These are phyloP conservation scores for Amphilophus citrinellus DNA, from an alignment of 2,113 vertebrate species.

Conservation along the genomic window DNA sequence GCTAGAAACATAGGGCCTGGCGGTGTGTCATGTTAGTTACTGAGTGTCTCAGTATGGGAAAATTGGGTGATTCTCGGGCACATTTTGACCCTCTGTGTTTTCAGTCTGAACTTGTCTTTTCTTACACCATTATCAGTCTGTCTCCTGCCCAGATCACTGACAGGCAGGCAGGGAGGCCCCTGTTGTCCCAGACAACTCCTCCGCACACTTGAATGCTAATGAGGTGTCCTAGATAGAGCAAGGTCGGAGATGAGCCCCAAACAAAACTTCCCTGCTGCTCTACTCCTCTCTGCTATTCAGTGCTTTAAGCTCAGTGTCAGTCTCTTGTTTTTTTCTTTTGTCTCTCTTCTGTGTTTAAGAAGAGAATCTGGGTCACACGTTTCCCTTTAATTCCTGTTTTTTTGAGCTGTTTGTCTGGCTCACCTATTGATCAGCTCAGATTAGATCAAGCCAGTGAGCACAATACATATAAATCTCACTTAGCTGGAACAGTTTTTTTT, in stretches of 20 bases:
- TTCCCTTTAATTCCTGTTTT: not conserved
- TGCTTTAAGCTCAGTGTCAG: not conserved
- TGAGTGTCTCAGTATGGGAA: not conserved
- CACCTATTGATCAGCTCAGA: constrained; percentile 21
- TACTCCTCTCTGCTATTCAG: constrained; percentile 16
- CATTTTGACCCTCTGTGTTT: constrained; percentile 6
- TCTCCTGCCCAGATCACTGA: constrained; percentile 44
- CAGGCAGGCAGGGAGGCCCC: constrained; percentile 55
- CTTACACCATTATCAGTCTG: constrained; percentile 53
- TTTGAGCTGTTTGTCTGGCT: constrained; percentile 9
- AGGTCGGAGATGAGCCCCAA: constrained; percentile 49
- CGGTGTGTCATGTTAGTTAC: constrained; percentile 9
- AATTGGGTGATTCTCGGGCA: constrained; percentile 17
- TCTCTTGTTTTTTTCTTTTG: not conserved
- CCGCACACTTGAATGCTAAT: constrained; percentile 71
- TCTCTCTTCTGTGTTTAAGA: constrained; percentile 17
- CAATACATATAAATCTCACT: constrained; percentile 18
- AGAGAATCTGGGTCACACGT: constrained; percentile 47
- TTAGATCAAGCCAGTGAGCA: constrained; percentile 14
- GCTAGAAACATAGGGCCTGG: not conserved
- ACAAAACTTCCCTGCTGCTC: constrained; percentile 60
- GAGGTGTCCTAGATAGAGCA: constrained; percentile 59
- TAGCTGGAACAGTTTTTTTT: not conserved
- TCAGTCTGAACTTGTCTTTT: constrained; percentile 17
- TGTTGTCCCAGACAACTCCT: constrained; percentile 67